These are phyloP conservation scores for Ariolimax columbianus DNA, from an alignment of 2,888 invertebrate genomes.

Conservation along the genomic window DNA sequence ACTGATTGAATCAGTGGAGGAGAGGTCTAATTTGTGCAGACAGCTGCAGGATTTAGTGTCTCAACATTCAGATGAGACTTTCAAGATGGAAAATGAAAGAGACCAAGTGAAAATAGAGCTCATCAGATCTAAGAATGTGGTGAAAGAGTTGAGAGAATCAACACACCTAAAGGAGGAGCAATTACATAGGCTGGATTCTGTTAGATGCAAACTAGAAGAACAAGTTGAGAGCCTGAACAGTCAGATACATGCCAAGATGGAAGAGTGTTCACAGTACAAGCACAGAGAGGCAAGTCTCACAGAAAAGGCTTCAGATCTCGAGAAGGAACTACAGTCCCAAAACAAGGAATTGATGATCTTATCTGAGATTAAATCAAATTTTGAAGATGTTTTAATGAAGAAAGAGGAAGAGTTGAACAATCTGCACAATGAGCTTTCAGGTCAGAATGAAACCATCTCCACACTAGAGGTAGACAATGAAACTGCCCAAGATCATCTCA, in stretches of 20 bases:
- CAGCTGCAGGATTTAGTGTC: conserved; percentile 12
- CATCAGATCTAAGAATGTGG: neutral
- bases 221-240: neutral
- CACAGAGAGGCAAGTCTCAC: neutral
- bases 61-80: neutral
- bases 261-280: neutral
- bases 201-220: conserved; percentile 12
- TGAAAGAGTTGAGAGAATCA: conserved; percentile 1
- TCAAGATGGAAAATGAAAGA: neutral
- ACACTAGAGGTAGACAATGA: neutral
- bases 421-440: neutral
- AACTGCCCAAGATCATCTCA: neutral
- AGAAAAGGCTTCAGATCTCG: neutral
- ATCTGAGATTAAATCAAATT: neutral
- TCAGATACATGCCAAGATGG: neutral
- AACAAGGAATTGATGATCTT: neutral
- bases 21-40: conserved; percentile 1
- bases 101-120: neutral
- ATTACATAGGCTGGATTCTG: neutral
- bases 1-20: conserved; percentile 17
- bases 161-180: neutral
- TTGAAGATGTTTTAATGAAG: neutral
- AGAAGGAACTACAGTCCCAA: neutral
- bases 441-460: neutral
- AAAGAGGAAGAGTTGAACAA: neutral